A percentile compares a stretch with the other conserved stretches of the same genome.
These are phyloP conservation scores for Apis dorsata DNA, from an alignment of 1,140 invertebrate genomes.

Conservation along the genomic window DNA sequence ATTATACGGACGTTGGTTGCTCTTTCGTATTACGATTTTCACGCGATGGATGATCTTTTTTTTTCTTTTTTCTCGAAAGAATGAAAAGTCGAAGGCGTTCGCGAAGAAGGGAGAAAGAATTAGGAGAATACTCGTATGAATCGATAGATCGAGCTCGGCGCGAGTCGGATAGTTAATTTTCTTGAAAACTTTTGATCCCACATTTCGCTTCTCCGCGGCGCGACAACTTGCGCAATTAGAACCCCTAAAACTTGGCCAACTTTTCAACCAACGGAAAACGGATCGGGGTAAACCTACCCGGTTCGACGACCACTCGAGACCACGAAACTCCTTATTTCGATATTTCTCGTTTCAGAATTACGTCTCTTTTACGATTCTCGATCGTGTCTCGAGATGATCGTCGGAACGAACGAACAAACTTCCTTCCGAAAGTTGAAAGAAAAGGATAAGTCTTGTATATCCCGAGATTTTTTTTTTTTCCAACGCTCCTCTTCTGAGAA, in stretches of 20 bases:
- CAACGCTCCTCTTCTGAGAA: too few relatives aligned
- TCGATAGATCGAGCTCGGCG: too few relatives aligned
- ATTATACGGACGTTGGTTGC: too few relatives aligned
- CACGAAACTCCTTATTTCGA: not conserved
- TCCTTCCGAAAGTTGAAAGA: not conserved
- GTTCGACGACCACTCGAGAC: not conserved
- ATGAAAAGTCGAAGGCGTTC: too few relatives aligned
- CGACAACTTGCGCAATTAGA: constrained; percentile 46
- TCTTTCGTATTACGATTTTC: too few relatives aligned
- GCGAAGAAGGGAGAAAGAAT: too few relatives aligned
- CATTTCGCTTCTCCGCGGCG: constrained; percentile 7
- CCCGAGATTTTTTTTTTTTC: too few relatives aligned
- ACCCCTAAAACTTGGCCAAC: constrained; percentile 21
- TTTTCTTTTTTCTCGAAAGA: too few relatives aligned
- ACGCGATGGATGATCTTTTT: too few relatives aligned
- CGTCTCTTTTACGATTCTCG: not conserved
- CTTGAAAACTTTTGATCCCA: constrained; percentile 36
- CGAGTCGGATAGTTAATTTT: constrained; percentile 27
- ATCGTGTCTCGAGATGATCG: not conserved
- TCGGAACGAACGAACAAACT: not conserved
- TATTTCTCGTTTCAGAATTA: not conserved
- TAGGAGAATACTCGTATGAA: too few relatives aligned
- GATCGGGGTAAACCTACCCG: not conserved
- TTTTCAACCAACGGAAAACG: not conserved
- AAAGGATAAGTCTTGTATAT: not conserved